Percentiles rank a stretch among this genome's conserved stretches.
phyloP scores from a whole-genome alignment of 2,888 invertebrate genomes.

The Rosalia funebris region DNA sequence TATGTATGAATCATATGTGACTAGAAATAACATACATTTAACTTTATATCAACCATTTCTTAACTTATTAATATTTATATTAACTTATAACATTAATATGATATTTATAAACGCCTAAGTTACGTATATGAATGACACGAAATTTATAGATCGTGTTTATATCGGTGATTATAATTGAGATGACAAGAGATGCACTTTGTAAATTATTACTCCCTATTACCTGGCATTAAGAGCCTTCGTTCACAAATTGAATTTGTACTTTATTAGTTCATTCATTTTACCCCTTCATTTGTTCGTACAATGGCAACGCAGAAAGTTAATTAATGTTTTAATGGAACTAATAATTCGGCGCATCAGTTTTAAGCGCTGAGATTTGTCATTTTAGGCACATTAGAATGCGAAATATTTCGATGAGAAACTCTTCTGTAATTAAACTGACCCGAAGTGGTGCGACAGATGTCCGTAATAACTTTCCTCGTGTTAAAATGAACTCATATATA shows the following conservation, averaged over 20 bases:
- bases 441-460: no score
- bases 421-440: not conserved
- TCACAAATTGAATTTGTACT: conserved; percentile 45
- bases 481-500: no score
- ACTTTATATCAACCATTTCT: no score
- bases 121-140: no score
- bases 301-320: conserved; percentile 31
- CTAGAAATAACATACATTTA: no score
- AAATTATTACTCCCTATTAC: conserved; percentile 43
- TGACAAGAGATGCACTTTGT: conserved; percentile 43
- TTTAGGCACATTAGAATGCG: conserved; percentile 10
- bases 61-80: no score
- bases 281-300: conserved; percentile 27
- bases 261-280: conserved; percentile 36
- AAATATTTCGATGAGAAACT: not conserved
- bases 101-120: no score
- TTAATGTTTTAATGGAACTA: conserved; percentile 32
- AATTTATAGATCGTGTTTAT: conserved; percentile 42
- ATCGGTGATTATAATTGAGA: conserved; percentile 44
- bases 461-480: no score
- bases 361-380: conserved; percentile 18
- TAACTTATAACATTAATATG: no score
- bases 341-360: conserved; percentile 29
- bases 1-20: no score
- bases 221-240: conserved; percentile 38